phyloP scores from a whole-genome alignment of 2,888 invertebrate species.

The Sarcophaga carnaria region DNA sequence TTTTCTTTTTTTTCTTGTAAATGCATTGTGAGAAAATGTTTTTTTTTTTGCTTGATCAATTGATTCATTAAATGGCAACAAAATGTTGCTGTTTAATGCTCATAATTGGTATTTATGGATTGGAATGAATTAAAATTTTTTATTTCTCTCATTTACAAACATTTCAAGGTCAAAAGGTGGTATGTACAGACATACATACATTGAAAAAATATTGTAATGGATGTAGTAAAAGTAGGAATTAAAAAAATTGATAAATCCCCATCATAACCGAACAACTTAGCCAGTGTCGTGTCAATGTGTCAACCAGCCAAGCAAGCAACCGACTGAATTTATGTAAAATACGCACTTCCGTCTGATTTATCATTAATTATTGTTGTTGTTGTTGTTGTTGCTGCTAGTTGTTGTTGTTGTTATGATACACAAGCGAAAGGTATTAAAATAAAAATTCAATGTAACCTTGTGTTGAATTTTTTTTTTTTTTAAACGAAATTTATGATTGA shows the following conservation, averaged over 20 bases:
- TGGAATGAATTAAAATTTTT: no score
- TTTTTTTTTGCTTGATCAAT: no score
- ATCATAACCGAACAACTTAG: no score
- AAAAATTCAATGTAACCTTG: slow-evolving; percentile 55
- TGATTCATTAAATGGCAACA: no score
- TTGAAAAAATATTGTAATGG: not conserved
- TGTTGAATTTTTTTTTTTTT: slow-evolving; percentile 41
- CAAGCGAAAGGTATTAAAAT: slow-evolving; percentile 24
- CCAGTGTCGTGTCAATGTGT: no score
- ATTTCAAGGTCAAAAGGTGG: slow-evolving; percentile 56
- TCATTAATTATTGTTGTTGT: slow-evolving; percentile 20
- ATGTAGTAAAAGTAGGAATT: no score
- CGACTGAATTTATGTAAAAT: slow-evolving; percentile 25
- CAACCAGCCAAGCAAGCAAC: not conserved
- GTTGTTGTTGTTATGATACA: not conserved
- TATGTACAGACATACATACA: slow-evolving; percentile 5
- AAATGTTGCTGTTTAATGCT: no score
- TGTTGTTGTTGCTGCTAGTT: not conserved
- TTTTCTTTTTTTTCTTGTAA: no score
- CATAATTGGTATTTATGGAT: no score
- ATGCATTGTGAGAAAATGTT: no score
- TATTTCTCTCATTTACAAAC: no score
- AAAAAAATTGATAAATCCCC: no score
- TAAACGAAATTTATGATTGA: slow-evolving; percentile 65
- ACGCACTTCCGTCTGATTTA: slow-evolving; percentile 63